Base-by-base conservation (phyloP, 2,797 vertebrate genomes). In the Tokudaia tokunoshimensis region DNA sequence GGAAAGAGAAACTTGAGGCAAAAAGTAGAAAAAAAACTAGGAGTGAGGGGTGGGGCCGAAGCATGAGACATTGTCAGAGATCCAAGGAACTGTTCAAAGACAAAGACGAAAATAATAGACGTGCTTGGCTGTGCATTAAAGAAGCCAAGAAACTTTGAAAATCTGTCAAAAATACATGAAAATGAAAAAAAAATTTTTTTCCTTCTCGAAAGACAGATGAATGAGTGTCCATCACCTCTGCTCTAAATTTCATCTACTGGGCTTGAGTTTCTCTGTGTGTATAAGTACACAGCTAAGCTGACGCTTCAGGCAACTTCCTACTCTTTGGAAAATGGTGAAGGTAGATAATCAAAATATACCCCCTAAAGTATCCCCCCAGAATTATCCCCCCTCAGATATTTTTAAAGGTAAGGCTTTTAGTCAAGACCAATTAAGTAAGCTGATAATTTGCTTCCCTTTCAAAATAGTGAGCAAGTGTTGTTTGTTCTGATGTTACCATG, bases 41-140 rank as follows among this genome's bases (percentile, higher is more conserved):
- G 97, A 98, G 94, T 97, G 98, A 98, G 94, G 98, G 97, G 96
- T 96, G 98, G 96, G 89, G 91, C 94, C 98, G 97, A 96, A 97
- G 97, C 98, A 96, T 97, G 88, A 97, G 65, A 34, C 75, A 78
- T 89, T 98, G 97, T 98, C 97, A 97, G 92, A 76, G 52, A 97
- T 96, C 97, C 97, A 97, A 95, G 85, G 96, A 98, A 96, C 94
- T 98, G 97, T 97, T 97, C 95, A 93, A 81, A 96, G 96, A 97
- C 84, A 91, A 94, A 95, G 44, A 95, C 24, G 22, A 74, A 96
- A 97, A 92, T 96, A 94, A 96, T 96, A 90, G 81, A 92, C 75
- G 94, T 92, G 70, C 94, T 94, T 96, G 59, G 52, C 88, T 97
- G 91, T 94, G 96, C 96, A 75, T 72, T 96, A 63, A 93, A 96